Conservation (phyloP, 2,113 vertebrate genomes). For the Dromas ardeola region DNA sequence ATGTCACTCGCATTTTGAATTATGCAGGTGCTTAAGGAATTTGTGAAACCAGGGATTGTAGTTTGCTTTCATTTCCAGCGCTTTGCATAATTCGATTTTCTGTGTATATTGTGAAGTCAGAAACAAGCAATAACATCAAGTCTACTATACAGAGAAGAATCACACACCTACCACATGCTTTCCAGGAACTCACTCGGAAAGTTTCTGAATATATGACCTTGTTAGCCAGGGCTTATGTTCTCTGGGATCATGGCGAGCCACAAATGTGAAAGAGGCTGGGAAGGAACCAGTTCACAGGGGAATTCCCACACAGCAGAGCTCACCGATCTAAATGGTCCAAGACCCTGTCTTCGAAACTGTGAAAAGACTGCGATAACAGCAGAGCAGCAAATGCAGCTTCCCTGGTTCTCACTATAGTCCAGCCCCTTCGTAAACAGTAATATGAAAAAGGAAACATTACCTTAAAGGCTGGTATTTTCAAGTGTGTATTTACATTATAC, state of each 20-base stretch:
- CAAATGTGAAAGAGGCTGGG: accelerated
- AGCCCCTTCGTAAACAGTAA: neutral
- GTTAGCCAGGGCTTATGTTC: neutral
- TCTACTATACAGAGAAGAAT: neutral
- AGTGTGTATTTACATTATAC: neutral
- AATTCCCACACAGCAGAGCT: neutral
- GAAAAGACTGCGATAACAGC: neutral
- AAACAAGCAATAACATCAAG: neutral
- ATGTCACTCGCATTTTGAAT: neutral
- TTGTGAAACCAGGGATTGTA: neutral
- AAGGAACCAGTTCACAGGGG: neutral
- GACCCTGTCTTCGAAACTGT: neutral
- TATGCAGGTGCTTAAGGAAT: neutral
- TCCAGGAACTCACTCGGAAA: neutral
- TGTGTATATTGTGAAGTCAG: neutral
- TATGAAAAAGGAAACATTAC: neutral
- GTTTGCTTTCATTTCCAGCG: neutral
- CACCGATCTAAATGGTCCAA: neutral
- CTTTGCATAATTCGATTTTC: neutral
- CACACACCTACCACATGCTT: neutral
- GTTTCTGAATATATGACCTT: neutral
- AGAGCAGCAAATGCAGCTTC: neutral
- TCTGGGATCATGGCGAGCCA: neutral
- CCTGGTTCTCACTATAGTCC: neutral
- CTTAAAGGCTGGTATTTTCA: neutral